These are phyloP conservation scores for Herminia tarsipennalis DNA, from an alignment of 2,888 invertebrate species.

Conservation along the genomic window DNA sequence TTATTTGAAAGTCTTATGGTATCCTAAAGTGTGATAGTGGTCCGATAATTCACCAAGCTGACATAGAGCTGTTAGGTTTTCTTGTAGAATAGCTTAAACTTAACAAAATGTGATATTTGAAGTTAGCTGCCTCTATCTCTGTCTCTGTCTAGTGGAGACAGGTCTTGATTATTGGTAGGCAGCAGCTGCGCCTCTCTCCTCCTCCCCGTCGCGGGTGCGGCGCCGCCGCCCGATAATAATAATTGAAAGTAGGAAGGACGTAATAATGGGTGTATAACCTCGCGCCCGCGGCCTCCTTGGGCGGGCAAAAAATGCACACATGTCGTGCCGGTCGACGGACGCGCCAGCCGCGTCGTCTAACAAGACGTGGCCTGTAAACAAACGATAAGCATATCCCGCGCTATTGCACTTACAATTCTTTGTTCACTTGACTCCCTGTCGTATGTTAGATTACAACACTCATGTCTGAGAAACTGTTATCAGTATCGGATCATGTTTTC, in stretches of 20 bases:
- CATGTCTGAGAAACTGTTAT: constrained; percentile 60
- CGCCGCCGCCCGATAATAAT: constrained; percentile 85
- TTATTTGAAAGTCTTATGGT: constrained; percentile 16
- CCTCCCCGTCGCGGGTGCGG: constrained; percentile 83
- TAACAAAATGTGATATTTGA: constrained; percentile 34
- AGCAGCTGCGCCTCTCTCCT: constrained; percentile 86
- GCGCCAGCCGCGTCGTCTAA: constrained; percentile 59
- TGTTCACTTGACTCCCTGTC: constrained; percentile 63
- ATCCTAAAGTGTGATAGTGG: constrained; percentile 8
- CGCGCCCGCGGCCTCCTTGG: constrained; percentile 86
- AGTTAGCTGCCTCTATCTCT: constrained; percentile 56
- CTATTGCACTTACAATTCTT: constrained; percentile 57
- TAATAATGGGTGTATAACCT: constrained; percentile 86
- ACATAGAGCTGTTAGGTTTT: background rate
- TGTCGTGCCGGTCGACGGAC: constrained; percentile 68
- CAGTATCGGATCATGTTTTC: constrained; percentile 52
- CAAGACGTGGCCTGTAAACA: constrained; percentile 66
- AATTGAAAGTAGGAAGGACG: constrained; percentile 86
- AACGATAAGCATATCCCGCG: constrained; percentile 60
- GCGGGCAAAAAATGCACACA: constrained; percentile 86
- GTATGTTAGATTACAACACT: constrained; percentile 57
- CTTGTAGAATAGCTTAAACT: constrained; percentile 4
- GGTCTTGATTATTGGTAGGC: constrained; percentile 86
- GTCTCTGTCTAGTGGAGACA: constrained; percentile 73
- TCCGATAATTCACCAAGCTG: constrained; percentile 11